Evolutionary conservation across 2,888 invertebrate species (phyloP), one percentile per base, ranked within the genome.

Genomic region (Timema podura): DNA sequence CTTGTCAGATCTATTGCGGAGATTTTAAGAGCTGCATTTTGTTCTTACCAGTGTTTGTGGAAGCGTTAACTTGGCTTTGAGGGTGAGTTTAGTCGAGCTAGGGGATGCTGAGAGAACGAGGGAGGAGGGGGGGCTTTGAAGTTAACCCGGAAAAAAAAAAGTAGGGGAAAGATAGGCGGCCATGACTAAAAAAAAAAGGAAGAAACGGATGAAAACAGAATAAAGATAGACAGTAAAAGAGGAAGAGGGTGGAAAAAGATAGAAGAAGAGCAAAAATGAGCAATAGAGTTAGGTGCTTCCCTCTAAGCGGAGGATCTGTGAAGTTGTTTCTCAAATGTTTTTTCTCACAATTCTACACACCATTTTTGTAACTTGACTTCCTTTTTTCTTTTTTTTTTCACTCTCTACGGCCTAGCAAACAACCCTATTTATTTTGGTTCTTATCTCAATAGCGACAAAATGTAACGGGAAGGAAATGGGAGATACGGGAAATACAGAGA

Each of bases 261-360:
- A 16, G 6, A 46, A 46, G 48, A 66, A 16, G 65, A 69, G 59
- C 48, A 8, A 15, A 68, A 68, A 70, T 49, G 5, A 47, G 64
- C 15, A 15, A 11, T 64, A 48, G 71, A 15, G 65, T 66, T 69
- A 71, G 71, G 71, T 71, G 71, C 64, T 69, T 61, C 67, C 71
- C 66, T 70, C 69, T 69, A 54, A 69, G 61, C 69, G 69, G 67
- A 66, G 61, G 47, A 64, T 69, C 71, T 67, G 61, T 65, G 57
- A 67, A 71, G 49, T 49, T 59, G 66, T 66, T 67, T 57, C 69
- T 61, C 69, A 66, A 67, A 69, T 69, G 64, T 54, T 71, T 68
- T 66, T 64, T 69, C 65, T 54, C 45, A 46, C 67, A 64, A 66
- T 67, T 69, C 51, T n/a, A 61, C 54, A 45, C 46, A 16, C 67